Conservation (phyloP, 2,888 invertebrate species). For the Hyppa rectilinea region DNA sequence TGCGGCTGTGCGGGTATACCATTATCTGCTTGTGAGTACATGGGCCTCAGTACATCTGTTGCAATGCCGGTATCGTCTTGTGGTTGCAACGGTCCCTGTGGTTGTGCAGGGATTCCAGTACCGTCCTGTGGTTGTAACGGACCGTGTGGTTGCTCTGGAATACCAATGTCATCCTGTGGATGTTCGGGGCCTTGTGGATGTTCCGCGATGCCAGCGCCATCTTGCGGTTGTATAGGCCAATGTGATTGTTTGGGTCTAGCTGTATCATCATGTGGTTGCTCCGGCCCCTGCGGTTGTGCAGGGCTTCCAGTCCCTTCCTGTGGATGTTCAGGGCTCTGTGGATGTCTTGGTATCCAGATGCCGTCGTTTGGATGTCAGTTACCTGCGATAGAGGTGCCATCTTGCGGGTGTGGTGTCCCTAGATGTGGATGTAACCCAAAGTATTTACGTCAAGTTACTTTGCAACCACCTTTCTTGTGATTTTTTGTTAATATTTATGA, state of each 20-base stretch:
- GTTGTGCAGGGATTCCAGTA: conserved; percentile 20
- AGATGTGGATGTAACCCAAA: conserved; percentile 44
- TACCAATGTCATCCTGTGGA: conserved; percentile 8
- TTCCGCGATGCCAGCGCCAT: neutral
- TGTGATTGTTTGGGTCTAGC: conserved; percentile 17
- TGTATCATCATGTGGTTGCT: conserved; percentile 30
- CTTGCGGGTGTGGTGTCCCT: conserved; percentile 35
- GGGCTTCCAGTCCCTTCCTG: conserved; percentile 23
- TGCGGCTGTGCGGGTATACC: conserved; percentile 25
- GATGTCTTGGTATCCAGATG: conserved; percentile 52
- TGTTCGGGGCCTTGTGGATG: conserved; percentile 30
- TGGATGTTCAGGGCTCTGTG: conserved; percentile 50
- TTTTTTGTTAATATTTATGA: conserved; percentile 13
- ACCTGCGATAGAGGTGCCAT: conserved; percentile 48
- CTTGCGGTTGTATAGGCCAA: conserved; percentile 33
- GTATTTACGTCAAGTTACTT: conserved; percentile 77
- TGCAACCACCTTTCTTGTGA: conserved; percentile 81
- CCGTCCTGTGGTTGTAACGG: conserved; percentile 44
- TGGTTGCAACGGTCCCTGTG: conserved; percentile 43
- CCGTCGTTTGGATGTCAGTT: conserved; percentile 49
- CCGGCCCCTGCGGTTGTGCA: conserved; percentile 23
- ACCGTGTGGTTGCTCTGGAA: neutral
- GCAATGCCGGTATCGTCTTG: conserved; percentile 44
- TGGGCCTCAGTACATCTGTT: conserved; percentile 38
- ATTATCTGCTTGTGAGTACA: conserved; percentile 37